These are phyloP conservation scores for Syngnathus typhle DNA, from an alignment of 2,113 vertebrate genomes.

Conservation along the genomic window DNA sequence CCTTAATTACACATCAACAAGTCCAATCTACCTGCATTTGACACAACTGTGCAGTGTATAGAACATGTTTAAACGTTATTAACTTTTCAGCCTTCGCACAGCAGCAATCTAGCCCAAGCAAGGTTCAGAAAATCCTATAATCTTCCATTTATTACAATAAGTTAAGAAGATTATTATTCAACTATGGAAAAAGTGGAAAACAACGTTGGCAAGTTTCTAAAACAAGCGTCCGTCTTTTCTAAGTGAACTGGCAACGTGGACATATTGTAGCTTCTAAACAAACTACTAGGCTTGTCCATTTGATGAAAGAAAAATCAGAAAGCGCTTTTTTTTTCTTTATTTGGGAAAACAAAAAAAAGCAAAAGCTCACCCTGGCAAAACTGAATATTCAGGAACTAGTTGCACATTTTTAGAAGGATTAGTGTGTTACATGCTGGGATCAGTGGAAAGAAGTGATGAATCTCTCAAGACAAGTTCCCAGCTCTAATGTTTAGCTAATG, in stretches of 20 bases:
- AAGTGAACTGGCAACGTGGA: constrained; percentile 43
- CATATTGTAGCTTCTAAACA: constrained; percentile 34
- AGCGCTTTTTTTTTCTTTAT: neutral
- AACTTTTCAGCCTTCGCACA: constrained; percentile 11
- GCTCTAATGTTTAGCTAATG: constrained; percentile 70
- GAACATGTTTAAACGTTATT: neutral
- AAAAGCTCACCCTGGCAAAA: neutral
- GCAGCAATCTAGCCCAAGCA: constrained; percentile 27
- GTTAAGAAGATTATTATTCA: constrained; percentile 69
- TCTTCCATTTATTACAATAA: constrained; percentile 70
- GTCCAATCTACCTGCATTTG: constrained; percentile 12
- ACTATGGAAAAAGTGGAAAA: constrained; percentile 61
- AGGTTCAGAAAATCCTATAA: constrained; percentile 60
- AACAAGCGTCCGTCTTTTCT: constrained; percentile 37
- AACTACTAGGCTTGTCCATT: constrained; percentile 21
- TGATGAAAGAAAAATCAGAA: constrained; percentile 8
- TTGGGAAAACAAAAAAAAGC: neutral
- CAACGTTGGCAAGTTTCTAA: constrained; percentile 55
- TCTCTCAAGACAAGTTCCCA: constrained; percentile 63
- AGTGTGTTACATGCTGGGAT: constrained; percentile 53
- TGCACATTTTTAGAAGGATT: constrained; percentile 48
- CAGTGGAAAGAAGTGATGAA: constrained; percentile 58
- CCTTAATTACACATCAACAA: constrained; percentile 37
- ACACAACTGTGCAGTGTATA: neutral
- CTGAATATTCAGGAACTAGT: constrained; percentile 22